These are phyloP conservation scores for Crypturellus undulatus DNA, from an alignment of 2,113 vertebrate species.

Conservation along the genomic window DNA sequence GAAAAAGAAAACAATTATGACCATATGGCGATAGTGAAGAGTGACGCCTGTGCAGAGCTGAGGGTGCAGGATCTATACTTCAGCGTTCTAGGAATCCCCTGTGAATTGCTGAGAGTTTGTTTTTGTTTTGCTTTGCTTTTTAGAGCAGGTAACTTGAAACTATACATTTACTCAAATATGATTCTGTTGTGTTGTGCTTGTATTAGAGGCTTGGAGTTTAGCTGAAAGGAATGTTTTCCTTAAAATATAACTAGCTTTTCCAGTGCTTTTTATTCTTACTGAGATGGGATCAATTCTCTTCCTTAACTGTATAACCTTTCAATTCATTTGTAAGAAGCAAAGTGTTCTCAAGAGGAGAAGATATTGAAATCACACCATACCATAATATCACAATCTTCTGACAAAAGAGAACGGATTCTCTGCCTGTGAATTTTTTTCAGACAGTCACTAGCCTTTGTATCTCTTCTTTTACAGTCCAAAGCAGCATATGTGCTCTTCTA, in stretches of 20 bases:
- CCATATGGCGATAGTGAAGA: too few relatives aligned
- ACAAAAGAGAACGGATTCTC: background rate
- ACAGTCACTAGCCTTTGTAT: background rate
- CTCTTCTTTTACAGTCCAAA: constrained; percentile 88
- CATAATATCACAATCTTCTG: too few relatives aligned
- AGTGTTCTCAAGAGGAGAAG: background rate
- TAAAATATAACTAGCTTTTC: background rate
- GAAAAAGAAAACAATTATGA: too few relatives aligned
- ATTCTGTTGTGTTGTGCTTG: background rate
- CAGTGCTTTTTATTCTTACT: background rate
- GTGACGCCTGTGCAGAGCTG: too few relatives aligned
- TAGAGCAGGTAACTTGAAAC: too few relatives aligned
- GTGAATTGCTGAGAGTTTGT: too few relatives aligned
- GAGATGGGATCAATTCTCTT: background rate
- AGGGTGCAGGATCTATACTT: too few relatives aligned
- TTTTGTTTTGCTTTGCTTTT: too few relatives aligned
- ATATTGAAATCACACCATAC: background rate
- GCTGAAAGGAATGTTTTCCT: background rate
- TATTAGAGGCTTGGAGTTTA: background rate
- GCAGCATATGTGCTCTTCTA: constrained; percentile 98
- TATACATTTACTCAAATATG: too few relatives aligned
- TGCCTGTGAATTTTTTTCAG: background rate
- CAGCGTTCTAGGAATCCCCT: too few relatives aligned
- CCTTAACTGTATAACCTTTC: background rate
- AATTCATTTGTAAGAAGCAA: background rate